Percentiles rank a stretch among this genome's conserved stretches.
Evolutionary conservation across 2,113 vertebrate species (phyloP).

Genomic region (Canis aureus): DNA sequence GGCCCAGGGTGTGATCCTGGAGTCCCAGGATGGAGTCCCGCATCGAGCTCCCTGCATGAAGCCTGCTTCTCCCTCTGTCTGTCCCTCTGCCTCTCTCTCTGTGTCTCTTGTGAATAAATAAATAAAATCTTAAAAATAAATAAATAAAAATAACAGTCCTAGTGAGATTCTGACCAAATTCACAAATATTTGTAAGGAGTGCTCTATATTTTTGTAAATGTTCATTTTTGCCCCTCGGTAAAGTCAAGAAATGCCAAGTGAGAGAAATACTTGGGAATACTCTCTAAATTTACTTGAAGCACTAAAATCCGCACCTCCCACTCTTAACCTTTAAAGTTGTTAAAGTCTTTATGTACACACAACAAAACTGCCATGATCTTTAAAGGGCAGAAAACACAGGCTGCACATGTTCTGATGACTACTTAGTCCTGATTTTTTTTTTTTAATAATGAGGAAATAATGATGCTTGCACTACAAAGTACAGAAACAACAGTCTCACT

Average conservation of each 20-base stretch:
- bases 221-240: not conserved
- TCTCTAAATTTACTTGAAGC: not conserved
- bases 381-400: not conserved
- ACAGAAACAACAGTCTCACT: not conserved
- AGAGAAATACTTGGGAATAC: not conserved
- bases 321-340: not conserved
- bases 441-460: constrained; percentile 42
- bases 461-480: constrained; percentile 6
- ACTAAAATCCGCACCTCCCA: not conserved
- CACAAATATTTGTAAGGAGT: not conserved
- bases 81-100: no score
- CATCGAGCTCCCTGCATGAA: no score
- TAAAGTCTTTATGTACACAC: not conserved
- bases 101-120: no score
- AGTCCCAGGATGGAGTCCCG: no score
- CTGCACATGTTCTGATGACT: not conserved
- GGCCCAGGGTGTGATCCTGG: no score
- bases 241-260: constrained; percentile 22
- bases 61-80: no score
- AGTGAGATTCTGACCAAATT: constrained; percentile 12
- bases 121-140: no score
- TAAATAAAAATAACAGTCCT: not conserved
- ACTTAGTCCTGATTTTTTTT: not conserved
- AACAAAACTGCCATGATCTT: not conserved
- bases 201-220: not conserved